phyloP scores from a whole-genome alignment of 2,888 invertebrate species.

The Electrophaes corylata region DNA sequence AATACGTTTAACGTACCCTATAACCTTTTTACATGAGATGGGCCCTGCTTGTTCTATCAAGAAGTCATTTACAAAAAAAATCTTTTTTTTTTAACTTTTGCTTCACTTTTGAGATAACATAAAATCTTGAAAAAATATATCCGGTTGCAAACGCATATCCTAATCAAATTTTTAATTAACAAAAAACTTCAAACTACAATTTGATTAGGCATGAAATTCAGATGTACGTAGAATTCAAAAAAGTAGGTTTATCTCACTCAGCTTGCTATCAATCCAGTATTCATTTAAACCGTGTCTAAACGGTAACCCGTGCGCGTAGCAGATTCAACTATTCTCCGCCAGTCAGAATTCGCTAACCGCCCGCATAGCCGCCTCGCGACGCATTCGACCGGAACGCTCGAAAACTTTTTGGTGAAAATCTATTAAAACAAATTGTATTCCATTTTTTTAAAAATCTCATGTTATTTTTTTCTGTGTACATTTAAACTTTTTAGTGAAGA shows the following conservation, averaged over 20 bases:
- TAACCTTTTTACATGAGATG: no score
- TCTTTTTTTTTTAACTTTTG: no score
- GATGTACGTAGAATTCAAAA: background rate
- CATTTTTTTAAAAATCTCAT: background rate
- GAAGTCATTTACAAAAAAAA: no score
- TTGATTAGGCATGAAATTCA: background rate
- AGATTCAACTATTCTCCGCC: background rate
- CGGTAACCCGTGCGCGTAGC: background rate
- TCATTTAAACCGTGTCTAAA: background rate
- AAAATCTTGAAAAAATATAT: no score
- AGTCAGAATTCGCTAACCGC: conserved; percentile 12
- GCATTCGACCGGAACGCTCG: background rate
- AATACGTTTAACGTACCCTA: no score
- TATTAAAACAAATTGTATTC: conserved; percentile 1
- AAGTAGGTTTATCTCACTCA: background rate
- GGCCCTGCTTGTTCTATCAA: no score
- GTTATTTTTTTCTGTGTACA: background rate
- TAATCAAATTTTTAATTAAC: no score
- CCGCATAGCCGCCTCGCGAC: conserved; percentile 5
- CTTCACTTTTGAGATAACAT: no score
- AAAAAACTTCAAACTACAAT: background rate
- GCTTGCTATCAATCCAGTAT: background rate
- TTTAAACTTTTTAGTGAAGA: background rate
- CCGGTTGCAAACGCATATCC: no score
- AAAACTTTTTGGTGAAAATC: conserved; percentile 17